Evolutionary conservation across 2,113 vertebrate species (phyloP).

Genomic region (Catharus fuscescens): DNA sequence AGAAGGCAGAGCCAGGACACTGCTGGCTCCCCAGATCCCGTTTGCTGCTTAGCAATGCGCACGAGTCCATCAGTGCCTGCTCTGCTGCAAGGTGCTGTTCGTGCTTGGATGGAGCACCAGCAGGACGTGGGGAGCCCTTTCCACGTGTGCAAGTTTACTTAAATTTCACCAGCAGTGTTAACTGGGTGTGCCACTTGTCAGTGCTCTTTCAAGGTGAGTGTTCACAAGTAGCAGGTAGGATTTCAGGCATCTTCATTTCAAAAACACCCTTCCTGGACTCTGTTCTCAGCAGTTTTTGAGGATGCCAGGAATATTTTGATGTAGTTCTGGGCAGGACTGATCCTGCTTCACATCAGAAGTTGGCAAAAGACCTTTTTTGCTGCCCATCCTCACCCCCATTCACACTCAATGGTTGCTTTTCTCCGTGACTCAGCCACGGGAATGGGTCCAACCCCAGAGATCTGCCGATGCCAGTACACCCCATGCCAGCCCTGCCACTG

Average conservation of each 20-base stretch:
- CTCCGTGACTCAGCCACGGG: neutral
- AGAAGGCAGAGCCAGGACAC: fast-evolving
- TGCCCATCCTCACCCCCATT: neutral
- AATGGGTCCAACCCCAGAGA: neutral
- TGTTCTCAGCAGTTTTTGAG: neutral
- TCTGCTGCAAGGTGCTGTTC: neutral
- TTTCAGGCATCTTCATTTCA: neutral
- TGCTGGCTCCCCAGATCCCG: neutral
- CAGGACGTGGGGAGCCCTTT: neutral
- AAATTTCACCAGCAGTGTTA: neutral
- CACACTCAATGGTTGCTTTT: neutral
- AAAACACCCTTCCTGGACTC: neutral
- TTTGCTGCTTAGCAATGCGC: neutral
- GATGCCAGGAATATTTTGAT: neutral
- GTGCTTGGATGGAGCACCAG: neutral
- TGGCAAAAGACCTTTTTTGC: neutral
- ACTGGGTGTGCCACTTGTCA: neutral
- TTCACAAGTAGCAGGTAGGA: neutral
- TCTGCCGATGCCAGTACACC: neutral
- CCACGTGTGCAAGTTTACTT: fast-evolving
- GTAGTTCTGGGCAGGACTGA: neutral
- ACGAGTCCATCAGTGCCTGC: neutral
- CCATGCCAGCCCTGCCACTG: neutral
- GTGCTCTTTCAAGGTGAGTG: neutral
- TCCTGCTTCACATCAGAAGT: neutral